phyloP scores from a whole-genome alignment of 1,140 invertebrate species.

The Calephelis nemesis region DNA sequence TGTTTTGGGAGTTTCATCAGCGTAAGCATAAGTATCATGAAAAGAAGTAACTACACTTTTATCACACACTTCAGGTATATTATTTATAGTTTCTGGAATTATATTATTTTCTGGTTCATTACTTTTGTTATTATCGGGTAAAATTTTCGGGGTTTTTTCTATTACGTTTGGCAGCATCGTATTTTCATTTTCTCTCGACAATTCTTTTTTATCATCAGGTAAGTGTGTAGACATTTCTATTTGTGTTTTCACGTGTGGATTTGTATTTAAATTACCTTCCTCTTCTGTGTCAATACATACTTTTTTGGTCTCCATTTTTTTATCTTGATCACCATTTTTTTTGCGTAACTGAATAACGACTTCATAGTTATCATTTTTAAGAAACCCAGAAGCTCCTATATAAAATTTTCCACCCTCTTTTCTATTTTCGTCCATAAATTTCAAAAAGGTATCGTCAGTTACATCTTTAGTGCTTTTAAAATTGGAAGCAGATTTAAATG shows the following conservation, averaged over 20 bases:
- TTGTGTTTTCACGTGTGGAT: neutral
- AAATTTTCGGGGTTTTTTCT: neutral
- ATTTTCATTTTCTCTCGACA: neutral
- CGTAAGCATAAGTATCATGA: slow-evolving; percentile 37
- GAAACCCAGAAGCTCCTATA: slow-evolving; percentile 59
- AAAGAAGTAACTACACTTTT: slow-evolving; percentile 47
- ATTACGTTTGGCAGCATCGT: neutral
- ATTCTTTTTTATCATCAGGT: slow-evolving; percentile 10
- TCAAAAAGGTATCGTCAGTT: slow-evolving; percentile 45
- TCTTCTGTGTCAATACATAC: neutral
- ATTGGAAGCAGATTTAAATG: slow-evolving; percentile 49
- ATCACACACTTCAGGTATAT: slow-evolving; percentile 33
- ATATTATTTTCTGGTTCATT: slow-evolving; percentile 16
- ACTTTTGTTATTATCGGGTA: neutral
- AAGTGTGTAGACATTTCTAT: neutral
- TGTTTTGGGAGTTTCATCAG: slow-evolving; percentile 34
- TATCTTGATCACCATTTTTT: slow-evolving; percentile 43
- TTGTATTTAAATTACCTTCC: neutral
- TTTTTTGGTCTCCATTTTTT: neutral
- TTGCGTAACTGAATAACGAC: slow-evolving; percentile 68
- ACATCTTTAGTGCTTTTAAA: slow-evolving; percentile 35
- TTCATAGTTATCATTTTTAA: slow-evolving; percentile 68
- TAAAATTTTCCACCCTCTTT: slow-evolving; percentile 61
- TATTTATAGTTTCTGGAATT: slow-evolving; percentile 5
- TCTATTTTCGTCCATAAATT: slow-evolving; percentile 47